A percentile compares a stretch with the other conserved stretches of the same genome.
These are phyloP conservation scores for Dreissena polymorpha DNA, from an alignment of 1,140 invertebrate genomes.

Conservation along the genomic window DNA sequence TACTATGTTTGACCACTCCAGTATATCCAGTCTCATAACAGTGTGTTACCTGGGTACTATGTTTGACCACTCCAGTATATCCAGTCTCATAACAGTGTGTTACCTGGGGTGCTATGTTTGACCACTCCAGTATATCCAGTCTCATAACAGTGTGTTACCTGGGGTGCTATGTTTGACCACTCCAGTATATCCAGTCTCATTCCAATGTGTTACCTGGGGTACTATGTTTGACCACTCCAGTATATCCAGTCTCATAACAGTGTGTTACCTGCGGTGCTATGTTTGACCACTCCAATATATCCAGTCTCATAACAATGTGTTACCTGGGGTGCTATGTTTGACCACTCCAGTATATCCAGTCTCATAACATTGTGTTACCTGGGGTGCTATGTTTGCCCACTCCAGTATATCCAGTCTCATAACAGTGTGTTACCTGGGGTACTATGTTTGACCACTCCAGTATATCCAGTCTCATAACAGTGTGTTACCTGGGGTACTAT, in stretches of 20 bases:
- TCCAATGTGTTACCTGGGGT: no score
- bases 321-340: no score
- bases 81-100: no score
- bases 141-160: no score
- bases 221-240: constrained; percentile 78
- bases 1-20: constrained; percentile 78
- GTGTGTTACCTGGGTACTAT: no score
- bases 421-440: no score
- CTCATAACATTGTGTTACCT: no score
- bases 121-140: constrained; percentile 79
- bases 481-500: no score
- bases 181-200: constrained; percentile 80
- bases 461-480: constrained; percentile 81
- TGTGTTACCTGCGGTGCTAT: no score
- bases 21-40: constrained; percentile 81
- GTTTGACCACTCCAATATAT: constrained; percentile 78
- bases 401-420: constrained; percentile 80
- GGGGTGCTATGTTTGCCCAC: constrained; percentile 78
- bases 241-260: constrained; percentile 81
- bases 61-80: constrained; percentile 78
- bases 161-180: constrained; percentile 78
- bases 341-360: constrained; percentile 79
- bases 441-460: constrained; percentile 78
- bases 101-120: no score
- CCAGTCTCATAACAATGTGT: no score